Base-by-base conservation (phyloP, 2,888 invertebrate genomes). In the Dromius quadrimaculatus region DNA sequence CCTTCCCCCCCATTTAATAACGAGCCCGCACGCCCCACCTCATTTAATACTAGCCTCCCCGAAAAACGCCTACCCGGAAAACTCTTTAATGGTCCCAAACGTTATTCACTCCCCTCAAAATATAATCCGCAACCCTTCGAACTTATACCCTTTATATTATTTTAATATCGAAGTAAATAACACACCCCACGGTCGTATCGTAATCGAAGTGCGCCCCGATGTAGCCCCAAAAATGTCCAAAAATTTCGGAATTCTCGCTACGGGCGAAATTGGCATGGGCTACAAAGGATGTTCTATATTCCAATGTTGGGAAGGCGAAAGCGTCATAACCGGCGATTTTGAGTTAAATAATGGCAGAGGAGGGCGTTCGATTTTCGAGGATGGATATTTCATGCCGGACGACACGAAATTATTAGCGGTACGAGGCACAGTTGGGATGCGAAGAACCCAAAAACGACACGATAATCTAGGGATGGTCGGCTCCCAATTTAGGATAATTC, bases 221-320 rank as follows among this genome's bases (percentile, higher is more conserved):
- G 90, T 88, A 23, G 92, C 93, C 13, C 93, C 92, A 13, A 90
- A 90, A 79, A 92, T 93, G 92, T 89, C 91, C 23, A 90, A 90
- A 79, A 92, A 92, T 81, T 93, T 93, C 79, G 87, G 89, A 63
- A 86, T 89, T 17, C 83, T 92, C 47, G 86, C 90, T 15, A 89
- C 89, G 6, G 90, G 92, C 54, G 92, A 92, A 77, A 85, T 89
- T 28, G 92, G 92, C 20, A 87, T 89, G 76, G 91, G 92, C 47
- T 93, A 92, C 82, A 90, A 90, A 76, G 92, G 92, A 38, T 93
- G 93, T 81, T 85, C 88, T 75, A 89, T 93, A 76, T 93, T 92
- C 82, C 92, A 92, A 80, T 92, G 92, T 78, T 92, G 92, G 92
- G 90, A 90, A 77, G 89, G 90, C 74, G 92, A 93, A 80, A 92